phyloP scores from a whole-genome alignment of 37 sponge, comb jelly and placozoan species.

The Oopsacas minuta region DNA sequence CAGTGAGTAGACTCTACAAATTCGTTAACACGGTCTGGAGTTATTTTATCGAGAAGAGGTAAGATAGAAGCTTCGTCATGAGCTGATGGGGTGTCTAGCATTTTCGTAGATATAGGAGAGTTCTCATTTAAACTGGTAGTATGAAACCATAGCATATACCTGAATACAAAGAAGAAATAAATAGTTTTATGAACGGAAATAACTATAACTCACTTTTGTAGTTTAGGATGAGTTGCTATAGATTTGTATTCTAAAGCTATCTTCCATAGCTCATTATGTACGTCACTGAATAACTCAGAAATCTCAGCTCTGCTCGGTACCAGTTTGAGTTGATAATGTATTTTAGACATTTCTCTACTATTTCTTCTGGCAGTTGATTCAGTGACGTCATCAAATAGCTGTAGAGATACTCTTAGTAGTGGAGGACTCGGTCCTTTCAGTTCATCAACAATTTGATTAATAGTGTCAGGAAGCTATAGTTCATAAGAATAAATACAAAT shows the following conservation, averaged over 20 bases:
- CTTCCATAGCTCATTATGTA: neutral
- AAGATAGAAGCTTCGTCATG: neutral
- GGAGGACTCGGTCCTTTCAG: slow-evolving; percentile 1
- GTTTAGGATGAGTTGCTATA: neutral
- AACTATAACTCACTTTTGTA: neutral
- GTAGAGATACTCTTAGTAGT: neutral
- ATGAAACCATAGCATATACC: neutral
- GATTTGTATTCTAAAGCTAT: neutral
- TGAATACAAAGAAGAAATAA: neutral
- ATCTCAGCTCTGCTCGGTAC: slow-evolving; percentile 8
- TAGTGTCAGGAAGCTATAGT: neutral
- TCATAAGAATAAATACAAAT: neutral
- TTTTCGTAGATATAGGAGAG: neutral
- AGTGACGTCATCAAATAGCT: neutral
- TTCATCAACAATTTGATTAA: neutral
- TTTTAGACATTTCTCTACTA: neutral
- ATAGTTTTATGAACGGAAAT: neutral
- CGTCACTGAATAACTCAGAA: neutral
- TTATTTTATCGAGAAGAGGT: neutral
- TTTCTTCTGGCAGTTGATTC: neutral
- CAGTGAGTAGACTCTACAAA: slow-evolving; percentile 6
- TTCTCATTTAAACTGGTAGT: neutral
- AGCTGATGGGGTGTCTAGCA: neutral
- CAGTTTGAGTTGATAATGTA: neutral
- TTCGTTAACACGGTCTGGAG: neutral